Percentiles rank a stretch among this genome's conserved stretches.
Evolutionary conservation across 1,140 invertebrate genomes (phyloP).

Genomic region (Drosophila pectinifera): DNA sequence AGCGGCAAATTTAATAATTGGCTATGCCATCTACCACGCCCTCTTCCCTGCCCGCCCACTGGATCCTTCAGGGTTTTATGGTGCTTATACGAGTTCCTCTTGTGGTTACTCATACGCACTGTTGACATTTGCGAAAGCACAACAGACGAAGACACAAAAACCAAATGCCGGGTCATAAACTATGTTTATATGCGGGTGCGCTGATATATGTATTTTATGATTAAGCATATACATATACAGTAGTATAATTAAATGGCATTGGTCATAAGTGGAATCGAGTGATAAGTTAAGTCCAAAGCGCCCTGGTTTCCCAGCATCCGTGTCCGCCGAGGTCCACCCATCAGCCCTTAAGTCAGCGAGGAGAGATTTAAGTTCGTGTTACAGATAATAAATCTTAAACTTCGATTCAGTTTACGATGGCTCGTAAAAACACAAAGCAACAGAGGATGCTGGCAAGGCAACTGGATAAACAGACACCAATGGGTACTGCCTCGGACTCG

Average conservation of each 20-base stretch:
- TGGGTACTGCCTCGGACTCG: conserved; percentile 11
- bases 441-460: conserved; percentile 26
- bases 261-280: conserved; percentile 56
- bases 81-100: conserved; percentile 12
- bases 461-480: conserved; percentile 36
- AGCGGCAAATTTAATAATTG: conserved; percentile 68
- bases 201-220: conserved; percentile 44
- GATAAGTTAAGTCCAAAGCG: conserved; percentile 55
- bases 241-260: conserved; percentile 70
- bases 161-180: conserved; percentile 61
- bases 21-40: conserved; percentile 4
- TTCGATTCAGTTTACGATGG: conserved; percentile 71
- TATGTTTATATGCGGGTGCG: conserved; percentile 37
- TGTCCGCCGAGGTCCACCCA: conserved; percentile 1
- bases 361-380: conserved; percentile 66
- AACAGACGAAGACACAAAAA: conserved; percentile 41
- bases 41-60: neutral
- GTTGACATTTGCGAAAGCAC: conserved; percentile 55
- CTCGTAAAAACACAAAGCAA: conserved; percentile 72
- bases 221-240: conserved; percentile 23
- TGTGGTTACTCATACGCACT: conserved; percentile 61
- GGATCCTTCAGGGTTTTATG: conserved; percentile 29
- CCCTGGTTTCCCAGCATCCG: conserved; percentile 14
- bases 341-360: conserved; percentile 19
- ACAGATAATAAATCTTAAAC: conserved; percentile 81